phyloP scores from a whole-genome alignment of 2,888 invertebrate genomes.

The Tipula vernalis region DNA sequence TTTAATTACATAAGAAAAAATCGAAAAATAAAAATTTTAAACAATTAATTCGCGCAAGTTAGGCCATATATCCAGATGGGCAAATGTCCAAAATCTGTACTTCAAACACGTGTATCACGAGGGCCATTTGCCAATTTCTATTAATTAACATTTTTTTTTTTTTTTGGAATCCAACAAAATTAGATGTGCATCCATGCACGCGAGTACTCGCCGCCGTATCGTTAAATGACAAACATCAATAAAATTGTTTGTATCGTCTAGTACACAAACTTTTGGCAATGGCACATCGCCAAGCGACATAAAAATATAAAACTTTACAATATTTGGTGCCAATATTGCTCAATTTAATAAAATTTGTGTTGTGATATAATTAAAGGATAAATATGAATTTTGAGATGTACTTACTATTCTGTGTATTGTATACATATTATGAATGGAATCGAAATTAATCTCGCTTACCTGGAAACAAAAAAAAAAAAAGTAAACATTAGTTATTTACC shows the following conservation, averaged over 20 bases:
- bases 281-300: neutral
- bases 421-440: neutral
- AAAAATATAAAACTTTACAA: neutral
- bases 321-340: neutral
- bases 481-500: neutral
- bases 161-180: neutral
- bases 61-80: neutral
- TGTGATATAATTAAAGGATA: neutral
- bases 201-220: neutral
- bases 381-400: neutral
- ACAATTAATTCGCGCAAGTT: neutral
- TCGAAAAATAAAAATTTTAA: neutral
- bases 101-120: neutral
- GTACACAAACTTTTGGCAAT: neutral
- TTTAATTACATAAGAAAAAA: neutral
- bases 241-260: neutral
- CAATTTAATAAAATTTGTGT: neutral
- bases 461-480: neutral
- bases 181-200: neutral
- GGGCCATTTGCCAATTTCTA: neutral
- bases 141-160: neutral
- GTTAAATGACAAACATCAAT: neutral
- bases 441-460: neutral
- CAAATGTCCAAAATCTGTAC: neutral
- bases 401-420: neutral